phyloP scores from a whole-genome alignment of 1,140 invertebrate genomes.

The Aradophagus sp. region DNA sequence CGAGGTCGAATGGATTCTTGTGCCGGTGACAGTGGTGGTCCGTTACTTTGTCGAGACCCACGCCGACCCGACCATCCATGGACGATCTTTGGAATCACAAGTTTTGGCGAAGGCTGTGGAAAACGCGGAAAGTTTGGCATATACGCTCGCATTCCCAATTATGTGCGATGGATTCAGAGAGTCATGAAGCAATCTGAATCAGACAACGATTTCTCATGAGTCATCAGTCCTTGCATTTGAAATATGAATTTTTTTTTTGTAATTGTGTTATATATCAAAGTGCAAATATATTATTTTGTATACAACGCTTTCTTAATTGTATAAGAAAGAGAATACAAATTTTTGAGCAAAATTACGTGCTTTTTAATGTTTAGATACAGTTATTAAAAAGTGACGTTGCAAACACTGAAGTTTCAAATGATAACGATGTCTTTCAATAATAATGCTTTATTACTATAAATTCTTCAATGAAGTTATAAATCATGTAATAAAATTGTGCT shows the following conservation, averaged over 20 bases:
- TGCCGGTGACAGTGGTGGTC: constrained; percentile 92
- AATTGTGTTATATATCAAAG: constrained; percentile 39
- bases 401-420: no score
- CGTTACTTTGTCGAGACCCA: constrained; percentile 82
- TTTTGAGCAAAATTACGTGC: constrained; percentile 16
- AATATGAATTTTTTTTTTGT: constrained; percentile 21
- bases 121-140: constrained; percentile 93
- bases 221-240: constrained; percentile 14
- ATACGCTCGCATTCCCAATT: constrained; percentile 90
- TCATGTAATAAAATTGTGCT: no score
- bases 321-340: constrained; percentile 34
- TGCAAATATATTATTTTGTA: constrained; percentile 53
- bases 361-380: constrained; percentile 5
- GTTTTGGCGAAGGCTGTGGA: constrained; percentile 95
- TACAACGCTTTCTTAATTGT: constrained; percentile 45
- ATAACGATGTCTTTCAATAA: no score
- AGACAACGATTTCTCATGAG: constrained; percentile 19
- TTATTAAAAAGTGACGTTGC: no score
- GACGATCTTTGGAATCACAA: constrained; percentile 92
- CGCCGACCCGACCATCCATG: constrained; percentile 77
- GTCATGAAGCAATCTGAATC: constrained; percentile 75
- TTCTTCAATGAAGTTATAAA: no score
- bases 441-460: no score
- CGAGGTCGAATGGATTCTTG: constrained; percentile 88
- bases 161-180: constrained; percentile 87